Conservation (phyloP, 2,888 invertebrate species). For the Strigamia maritima region DNA sequence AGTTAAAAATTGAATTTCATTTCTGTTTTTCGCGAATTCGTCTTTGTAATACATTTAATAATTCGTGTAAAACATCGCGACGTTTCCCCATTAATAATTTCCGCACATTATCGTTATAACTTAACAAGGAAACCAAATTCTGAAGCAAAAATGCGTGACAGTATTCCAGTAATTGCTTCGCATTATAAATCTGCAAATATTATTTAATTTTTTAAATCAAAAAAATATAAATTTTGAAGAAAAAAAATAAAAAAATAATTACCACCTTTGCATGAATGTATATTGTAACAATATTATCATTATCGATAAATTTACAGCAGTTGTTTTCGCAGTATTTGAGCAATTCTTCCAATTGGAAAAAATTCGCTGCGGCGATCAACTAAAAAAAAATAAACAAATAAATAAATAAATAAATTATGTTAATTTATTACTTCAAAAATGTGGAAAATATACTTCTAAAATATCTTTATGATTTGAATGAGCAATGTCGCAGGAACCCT, state of each 20-base stretch:
- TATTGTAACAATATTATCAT: conserved; percentile 86
- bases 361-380: conserved; percentile 84
- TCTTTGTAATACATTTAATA: conserved; percentile 74
- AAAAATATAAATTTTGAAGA: conserved; percentile 35
- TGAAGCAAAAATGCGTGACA: conserved; percentile 86
- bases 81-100: conserved; percentile 82
- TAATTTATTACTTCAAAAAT: neutral
- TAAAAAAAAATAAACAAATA: conserved; percentile 41
- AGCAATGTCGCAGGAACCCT: conserved; percentile 76
- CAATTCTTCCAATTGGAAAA: conserved; percentile 82
- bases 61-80: conserved; percentile 80
- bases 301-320: conserved; percentile 76
- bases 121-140: conserved; percentile 89
- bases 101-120: conserved; percentile 86
- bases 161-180: conserved; percentile 78
- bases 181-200: conserved; percentile 77
- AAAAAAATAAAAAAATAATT: too few species aligned
- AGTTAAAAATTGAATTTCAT: neutral
- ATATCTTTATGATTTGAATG: conserved; percentile 77
- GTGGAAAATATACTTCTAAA: conserved; percentile 59
- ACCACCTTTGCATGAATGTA: conserved; percentile 92
- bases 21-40: conserved; percentile 52
- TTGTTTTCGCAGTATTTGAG: conserved; percentile 80
- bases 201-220: too few species aligned
- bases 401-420: neutral